Base-by-base conservation (phyloP, 2,888 invertebrate species). In the Netelia melanura region DNA sequence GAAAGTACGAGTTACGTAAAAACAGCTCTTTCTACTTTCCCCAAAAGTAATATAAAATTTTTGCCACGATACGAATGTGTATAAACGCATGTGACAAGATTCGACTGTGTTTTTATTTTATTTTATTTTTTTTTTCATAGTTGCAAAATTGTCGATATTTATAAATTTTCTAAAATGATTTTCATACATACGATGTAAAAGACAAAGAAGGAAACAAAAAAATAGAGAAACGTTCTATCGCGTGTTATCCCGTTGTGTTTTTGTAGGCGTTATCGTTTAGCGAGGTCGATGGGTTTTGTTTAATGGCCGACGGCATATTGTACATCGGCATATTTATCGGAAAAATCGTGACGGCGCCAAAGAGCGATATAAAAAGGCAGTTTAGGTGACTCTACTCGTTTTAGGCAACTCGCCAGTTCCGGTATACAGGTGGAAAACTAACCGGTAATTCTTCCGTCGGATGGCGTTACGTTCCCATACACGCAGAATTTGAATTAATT, bases 1-100 rank as follows among this genome's bases (percentile, higher is more conserved):
- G 79, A 79, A 71, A 71, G 79, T 64, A 44, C 25, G 14, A n/a
- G 54, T 64, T 64, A 71, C 70, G 62, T 43, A 64, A 71, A 78
- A 64, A 38, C 44, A 30, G 74, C 10, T 74, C 38, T 67, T 61
- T 74, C 74, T 38, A 68, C 81, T 81, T 67, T 81, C 68, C 67
- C 67, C 58, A 81, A 75, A 74, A 54, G 3, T 54, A 54, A 44
- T 17, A 8, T 17, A 52, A 52, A n/a, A n/a, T 52, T 30, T 30
- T 30, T 30, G 30, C 30, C 30, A 30, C 30, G n/a, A 54, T 54
- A 17, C 0, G 17, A 17, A 54, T 54, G n/a, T 54, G n/a, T 54
- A 54, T 54, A n/a, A n/a, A 54, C 1, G n/a, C 6, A 2, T 5
- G 17, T 11, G 17, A 11, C 6, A 54, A 54, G n/a, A 54, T 54